Evolutionary conservation across 2,113 vertebrate genomes (phyloP), one percentile per base, ranked within the genome.

Genomic region (Helogale parvula): DNA sequence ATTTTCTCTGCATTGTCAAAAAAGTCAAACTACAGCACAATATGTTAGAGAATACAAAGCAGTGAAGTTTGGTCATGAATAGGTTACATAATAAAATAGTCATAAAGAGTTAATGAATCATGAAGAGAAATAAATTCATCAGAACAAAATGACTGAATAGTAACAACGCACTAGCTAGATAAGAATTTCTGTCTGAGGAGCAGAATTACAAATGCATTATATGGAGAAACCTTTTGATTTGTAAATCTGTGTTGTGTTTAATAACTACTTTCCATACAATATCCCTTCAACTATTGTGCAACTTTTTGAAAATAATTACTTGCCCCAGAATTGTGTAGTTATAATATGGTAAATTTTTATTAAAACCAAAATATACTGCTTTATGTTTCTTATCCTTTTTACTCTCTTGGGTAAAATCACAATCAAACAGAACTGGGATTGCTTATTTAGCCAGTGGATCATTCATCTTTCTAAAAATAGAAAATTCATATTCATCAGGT

Each of bases 261-360:
- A 2, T 81, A 77, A 69, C 16, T 85, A 63, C 52, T 89, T 77
- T 81, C 45, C 45, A 84, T 9, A 31, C 35, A 50, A 77, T 81
- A 95, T 27, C 3, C 7, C 83, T 92, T 79, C 50, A n/a, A 77
- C 50, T 33, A 79, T 79, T 50, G 21, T 35, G 29, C 29, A 94
- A 66, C 13, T 92, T 86, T 83, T 27, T 29, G 76, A 85, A n/a
- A 94, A 82, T 41, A 90, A 45, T 86, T 94, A 82, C 7, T 87
- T 92, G 33, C 15, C 35, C 35, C 29, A 4, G 14, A 10, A 72
- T 90, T 90, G 1, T 8, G 31, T 25, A 29, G 25, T 41, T 83
- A 72, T 63, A 82, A 63, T 84, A 83, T 65, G 7, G 3, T 65
- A 47, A 80, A 45, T 38, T 63, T 88, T 66, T 89, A 77, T 19